These are phyloP conservation scores for Melitaea athalia DNA, from an alignment of 2,888 invertebrate genomes.

Conservation along the genomic window DNA sequence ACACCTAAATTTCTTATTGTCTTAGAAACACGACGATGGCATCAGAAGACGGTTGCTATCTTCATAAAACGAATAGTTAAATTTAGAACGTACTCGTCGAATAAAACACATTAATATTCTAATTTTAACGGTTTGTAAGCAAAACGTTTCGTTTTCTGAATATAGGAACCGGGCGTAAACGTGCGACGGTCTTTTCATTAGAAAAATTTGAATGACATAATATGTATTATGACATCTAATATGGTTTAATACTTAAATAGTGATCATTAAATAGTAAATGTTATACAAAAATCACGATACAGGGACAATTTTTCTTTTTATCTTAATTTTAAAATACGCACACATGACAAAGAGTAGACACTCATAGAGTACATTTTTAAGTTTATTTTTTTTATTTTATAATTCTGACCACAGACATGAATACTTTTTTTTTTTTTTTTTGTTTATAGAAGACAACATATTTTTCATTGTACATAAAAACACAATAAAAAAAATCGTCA, in stretches of 20 bases:
- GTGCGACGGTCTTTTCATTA: too few species aligned
- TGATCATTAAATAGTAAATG: conserved; percentile 17
- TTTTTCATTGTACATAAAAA: too few species aligned
- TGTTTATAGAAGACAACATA: background rate
- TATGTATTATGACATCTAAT: background rate
- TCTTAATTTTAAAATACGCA: background rate
- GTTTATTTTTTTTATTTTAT: background rate
- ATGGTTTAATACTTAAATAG: conserved; percentile 2
- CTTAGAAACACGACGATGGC: conserved; percentile 14
- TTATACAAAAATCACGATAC: conserved; percentile 28
- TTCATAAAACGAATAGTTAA: background rate
- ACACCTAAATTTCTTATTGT: conserved; percentile 20
- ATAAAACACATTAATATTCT: too few species aligned
- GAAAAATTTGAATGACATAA: too few species aligned
- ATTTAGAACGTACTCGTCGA: too few species aligned
- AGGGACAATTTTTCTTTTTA: conserved; percentile 19
- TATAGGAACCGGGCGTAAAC: too few species aligned
- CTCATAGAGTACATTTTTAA: background rate
- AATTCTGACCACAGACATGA: background rate
- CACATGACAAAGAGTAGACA: background rate
- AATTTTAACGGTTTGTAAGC: too few species aligned
- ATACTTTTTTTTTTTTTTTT: background rate
- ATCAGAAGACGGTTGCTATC: background rate
- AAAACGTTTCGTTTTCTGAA: too few species aligned
- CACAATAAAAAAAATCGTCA: too few species aligned